Percentiles rank a stretch among this genome's conserved stretches.
Conservation (phyloP, 2,888 invertebrate genomes). For the Eupithecia abbreviata region DNA sequence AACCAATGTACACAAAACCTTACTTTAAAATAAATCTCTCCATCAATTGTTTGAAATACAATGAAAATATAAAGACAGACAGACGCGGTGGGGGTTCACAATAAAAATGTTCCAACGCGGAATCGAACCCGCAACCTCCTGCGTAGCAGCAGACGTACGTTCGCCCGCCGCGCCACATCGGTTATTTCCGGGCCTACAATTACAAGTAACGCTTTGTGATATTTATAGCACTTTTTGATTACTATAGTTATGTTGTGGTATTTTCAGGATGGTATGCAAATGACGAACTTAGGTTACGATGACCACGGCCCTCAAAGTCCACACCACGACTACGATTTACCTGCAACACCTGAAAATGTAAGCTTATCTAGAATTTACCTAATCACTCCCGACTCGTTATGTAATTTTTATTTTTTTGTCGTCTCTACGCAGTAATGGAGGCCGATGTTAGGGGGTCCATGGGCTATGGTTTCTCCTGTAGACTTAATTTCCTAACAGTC, state of each 20-base stretch:
- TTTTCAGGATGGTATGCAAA: conserved; percentile 75
- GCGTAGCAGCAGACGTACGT: no score
- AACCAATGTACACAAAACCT: not conserved
- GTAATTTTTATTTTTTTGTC: not conserved
- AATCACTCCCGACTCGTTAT: not conserved
- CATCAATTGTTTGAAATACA: not conserved
- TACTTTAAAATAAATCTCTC: not conserved
- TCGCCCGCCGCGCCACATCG: no score
- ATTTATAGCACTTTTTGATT: not conserved
- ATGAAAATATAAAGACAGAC: not conserved
- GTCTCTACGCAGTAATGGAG: not conserved
- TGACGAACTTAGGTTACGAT: conserved; percentile 91
- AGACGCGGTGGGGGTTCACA: not conserved
- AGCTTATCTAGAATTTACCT: conserved; percentile 60
- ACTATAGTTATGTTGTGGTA: conserved; percentile 10
- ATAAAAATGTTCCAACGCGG: not conserved
- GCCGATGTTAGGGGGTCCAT: not conserved
- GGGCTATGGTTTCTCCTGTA: no score
- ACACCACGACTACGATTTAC: conserved; percentile 92
- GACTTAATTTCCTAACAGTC: no score
- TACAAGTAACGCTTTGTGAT: not conserved
- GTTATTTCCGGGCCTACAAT: no score
- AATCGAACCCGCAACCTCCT: no score
- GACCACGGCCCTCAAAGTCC: conserved; percentile 85
- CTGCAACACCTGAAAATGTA: conserved; percentile 92